Evolutionary conservation across 2,797 vertebrate genomes (phyloP), one percentile per base, ranked within the genome.

Genomic region (Botia kubotai): DNA sequence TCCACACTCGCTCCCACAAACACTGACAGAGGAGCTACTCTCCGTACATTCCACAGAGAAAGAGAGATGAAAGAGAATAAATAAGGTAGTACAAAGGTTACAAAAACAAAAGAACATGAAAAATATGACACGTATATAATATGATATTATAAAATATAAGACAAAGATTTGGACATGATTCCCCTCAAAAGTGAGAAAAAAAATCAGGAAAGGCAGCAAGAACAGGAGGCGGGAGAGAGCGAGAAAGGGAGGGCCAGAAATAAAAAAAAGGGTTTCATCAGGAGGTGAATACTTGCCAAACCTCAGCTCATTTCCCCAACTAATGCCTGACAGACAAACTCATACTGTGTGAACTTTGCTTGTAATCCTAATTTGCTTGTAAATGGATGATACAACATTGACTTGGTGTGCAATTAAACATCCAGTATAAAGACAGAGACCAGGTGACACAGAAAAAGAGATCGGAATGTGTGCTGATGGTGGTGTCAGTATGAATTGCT

Each of bases 1-100:
- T 93, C 93, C 84, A 84, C 92, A 94, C 93, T 92, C 85, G 93
- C 90, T 91, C 88, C 87, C 71, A 89, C 89, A 89, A 87, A 89
- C 82, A 68, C 85, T 88, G 91, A 93, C 92, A 93, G 88, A 89
- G 86, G 87, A 92, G 89, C 89, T 87, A 84, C 84, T 86, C 84
- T 85, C 23, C 85, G 86, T 89, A 89, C 86, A 89, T 82, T 72
- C 87, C 72, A 83, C 70, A 75, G 21, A 79, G 68, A 88, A 82
- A 79, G 63, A 88, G 82, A 85, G 46, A 68, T 69, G 23, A 82
- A 65, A 79, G 71, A 83, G 69, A 71, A 65, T 63, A 65, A 67
- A 65, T 88, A 84, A 84, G 90, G 87, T 80, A 80, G 83, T 60
- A 80, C 70, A 75, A 69, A 33, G 77, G 65, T 46, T 62, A 76